Evolutionary conservation across 2,888 invertebrate species (phyloP).

Genomic region (Andrena praecox): DNA sequence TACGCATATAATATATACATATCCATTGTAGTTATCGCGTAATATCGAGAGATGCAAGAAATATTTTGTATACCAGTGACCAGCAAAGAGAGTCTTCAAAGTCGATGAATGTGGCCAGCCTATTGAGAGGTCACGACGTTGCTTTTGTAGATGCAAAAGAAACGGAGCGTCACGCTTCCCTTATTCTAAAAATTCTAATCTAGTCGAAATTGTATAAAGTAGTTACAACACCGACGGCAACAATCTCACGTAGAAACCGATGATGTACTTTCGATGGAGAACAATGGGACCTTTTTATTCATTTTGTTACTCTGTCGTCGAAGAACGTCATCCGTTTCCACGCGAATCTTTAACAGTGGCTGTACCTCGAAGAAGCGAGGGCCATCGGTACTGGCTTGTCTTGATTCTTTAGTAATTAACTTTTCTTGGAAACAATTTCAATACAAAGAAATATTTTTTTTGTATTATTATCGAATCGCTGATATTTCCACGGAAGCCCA

Average conservation of each 20-base stretch:
- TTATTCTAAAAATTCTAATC: conserved; percentile 37
- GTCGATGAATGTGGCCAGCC: conserved; percentile 23
- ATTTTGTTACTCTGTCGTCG: not conserved
- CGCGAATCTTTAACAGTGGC: conserved; percentile 9
- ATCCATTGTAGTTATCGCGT: not conserved
- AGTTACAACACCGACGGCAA: conserved; percentile 23
- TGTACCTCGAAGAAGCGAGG: conserved; percentile 13
- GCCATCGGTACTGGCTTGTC: conserved; percentile 30
- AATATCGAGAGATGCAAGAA: conserved; percentile 15
- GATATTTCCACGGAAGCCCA: not conserved
- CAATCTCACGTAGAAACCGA: conserved; percentile 12
- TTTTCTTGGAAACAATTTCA: too few relatives aligned
- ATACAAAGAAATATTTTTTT: not conserved
- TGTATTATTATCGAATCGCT: not conserved
- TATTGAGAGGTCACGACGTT: conserved; percentile 6
- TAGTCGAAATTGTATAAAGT: conserved; percentile 54
- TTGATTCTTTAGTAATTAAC: not conserved
- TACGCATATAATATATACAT: conserved; percentile 25
- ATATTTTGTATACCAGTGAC: conserved; percentile 64
- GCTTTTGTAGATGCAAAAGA: conserved; percentile 26
- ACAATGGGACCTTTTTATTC: not conserved
- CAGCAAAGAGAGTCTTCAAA: conserved; percentile 8
- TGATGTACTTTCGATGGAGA: not conserved
- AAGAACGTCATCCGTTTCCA: conserved; percentile 26
- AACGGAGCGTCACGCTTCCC: conserved; percentile 9